Base-by-base conservation (phyloP, 2,888 invertebrate genomes). In the Cephus sareptanus region DNA sequence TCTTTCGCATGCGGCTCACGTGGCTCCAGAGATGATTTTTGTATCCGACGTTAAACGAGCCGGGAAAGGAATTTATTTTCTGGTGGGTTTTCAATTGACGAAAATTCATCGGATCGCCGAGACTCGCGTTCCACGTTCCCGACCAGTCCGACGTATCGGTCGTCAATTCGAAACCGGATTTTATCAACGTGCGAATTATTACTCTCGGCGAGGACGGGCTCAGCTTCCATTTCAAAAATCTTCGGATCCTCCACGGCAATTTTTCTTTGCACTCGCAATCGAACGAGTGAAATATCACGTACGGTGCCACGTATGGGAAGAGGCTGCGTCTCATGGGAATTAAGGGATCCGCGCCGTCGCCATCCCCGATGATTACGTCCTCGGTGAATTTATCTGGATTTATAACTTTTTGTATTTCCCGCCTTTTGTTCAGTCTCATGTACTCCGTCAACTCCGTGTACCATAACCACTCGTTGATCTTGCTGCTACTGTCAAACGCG, bases 1-100 rank as follows among this genome's bases (percentile, higher is more conserved):
- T 93, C 33, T 89, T 87, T 88, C 94, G 93, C 82, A 94, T 90
- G 78, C 91, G 89, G 87, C 95, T 95, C 6, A 96, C 93, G 89
- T 97, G 97, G 77, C 95, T 93, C 96, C 97, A 98, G 71, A 98
- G 93, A 15, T 97, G 93, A 91, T 98, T 98, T 89, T 98, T 98
- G 35, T 98, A 94, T 0, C 99, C 98, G 80, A 99, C 96, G 92
- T 98, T 98, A 92, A 98, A 98, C 3, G 98, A 97, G 1, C 98
- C 98, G 0, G 99, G 98, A 90, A 98, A 96, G 90, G 99, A 98
- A 90, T 99, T 99, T 85, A 99, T 95, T 92, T 98, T 98, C 91
- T 98, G 98, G 77, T 95, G 96, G 81, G 96, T 96, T 86, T 96
- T 95, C 81, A 96, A 93, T 0, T 95, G 94, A 89, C 94, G 94